Conservation (phyloP, 2,113 vertebrate species). For the Vimba vimba region DNA sequence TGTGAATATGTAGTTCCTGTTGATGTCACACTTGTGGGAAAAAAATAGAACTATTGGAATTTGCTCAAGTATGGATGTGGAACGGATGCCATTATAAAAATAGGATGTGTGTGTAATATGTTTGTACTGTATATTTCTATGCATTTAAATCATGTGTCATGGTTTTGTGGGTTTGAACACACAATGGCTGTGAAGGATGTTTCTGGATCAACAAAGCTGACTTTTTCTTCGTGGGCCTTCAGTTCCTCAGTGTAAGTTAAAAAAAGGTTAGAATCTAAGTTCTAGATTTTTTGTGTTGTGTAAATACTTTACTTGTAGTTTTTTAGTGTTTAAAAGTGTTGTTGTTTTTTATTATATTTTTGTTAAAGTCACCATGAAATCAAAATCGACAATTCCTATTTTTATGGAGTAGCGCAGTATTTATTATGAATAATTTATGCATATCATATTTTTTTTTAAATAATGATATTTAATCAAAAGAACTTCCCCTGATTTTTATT, state of each 20-base stretch:
- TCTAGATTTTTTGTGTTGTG: no score
- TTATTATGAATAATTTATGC: no score
- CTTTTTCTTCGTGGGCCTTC: not conserved
- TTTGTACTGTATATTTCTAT: not conserved
- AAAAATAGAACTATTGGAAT: not conserved
- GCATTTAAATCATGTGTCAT: constrained; percentile 6
- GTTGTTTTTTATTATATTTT: no score
- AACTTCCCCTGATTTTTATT: not conserved
- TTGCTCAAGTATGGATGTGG: not conserved
- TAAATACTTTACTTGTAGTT: no score
- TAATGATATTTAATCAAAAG: no score
- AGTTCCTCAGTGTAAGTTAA: not conserved
- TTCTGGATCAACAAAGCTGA: not conserved
- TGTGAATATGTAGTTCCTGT: constrained; percentile 27
- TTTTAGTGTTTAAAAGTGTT: no score
- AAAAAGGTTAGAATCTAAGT: no score
- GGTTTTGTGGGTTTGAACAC: not conserved
- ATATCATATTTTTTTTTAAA: no score
- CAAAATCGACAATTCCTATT: no score
- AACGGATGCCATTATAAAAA: not conserved
- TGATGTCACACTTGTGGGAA: constrained; percentile 11
- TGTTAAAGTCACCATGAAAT: no score
- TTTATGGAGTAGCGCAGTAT: no score
- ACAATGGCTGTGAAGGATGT: constrained; percentile 3
- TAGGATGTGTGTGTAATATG: not conserved